These are phyloP conservation scores for Lethenteron camtschaticum DNA, from an alignment of 2,113 vertebrate species.

Conservation along the genomic window DNA sequence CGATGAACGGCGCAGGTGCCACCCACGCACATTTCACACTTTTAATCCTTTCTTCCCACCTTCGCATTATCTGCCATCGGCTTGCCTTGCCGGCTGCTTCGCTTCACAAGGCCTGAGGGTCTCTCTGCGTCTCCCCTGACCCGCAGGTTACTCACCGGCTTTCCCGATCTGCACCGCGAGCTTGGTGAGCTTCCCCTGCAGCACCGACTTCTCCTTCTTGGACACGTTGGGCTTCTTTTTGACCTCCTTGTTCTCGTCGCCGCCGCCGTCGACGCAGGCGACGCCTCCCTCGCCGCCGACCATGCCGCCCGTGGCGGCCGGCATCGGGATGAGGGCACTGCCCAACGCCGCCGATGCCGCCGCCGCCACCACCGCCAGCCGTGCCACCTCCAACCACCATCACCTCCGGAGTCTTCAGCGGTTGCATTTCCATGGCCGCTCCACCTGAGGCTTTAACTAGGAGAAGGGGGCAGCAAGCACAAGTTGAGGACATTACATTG, in stretches of 20 bases:
- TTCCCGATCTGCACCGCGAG: slow-evolving; percentile 95
- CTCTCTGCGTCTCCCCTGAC: too few relatives aligned
- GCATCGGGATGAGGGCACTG: too few relatives aligned
- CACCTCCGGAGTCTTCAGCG: slow-evolving; percentile 43
- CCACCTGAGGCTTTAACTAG: slow-evolving; percentile 92
- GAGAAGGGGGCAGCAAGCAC: not conserved
- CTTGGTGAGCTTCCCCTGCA: slow-evolving; percentile 93
- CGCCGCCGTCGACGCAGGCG: slow-evolving; percentile 40
- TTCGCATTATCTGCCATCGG: too few relatives aligned
- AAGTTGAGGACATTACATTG: slow-evolving; percentile 26
- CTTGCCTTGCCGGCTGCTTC: too few relatives aligned
- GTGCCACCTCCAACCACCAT: too few relatives aligned
- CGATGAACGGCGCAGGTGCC: too few relatives aligned
- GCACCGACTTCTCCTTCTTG: slow-evolving; percentile 96
- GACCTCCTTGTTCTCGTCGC: slow-evolving; percentile 51
- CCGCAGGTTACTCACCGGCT: slow-evolving; percentile 38
- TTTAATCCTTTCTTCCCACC: too few relatives aligned
- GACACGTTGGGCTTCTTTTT: slow-evolving; percentile 72
- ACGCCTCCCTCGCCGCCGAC: not conserved
- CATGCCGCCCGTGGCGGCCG: too few relatives aligned
- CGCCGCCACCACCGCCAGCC: too few relatives aligned
- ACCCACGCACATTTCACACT: too few relatives aligned
- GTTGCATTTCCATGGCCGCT: slow-evolving; percentile 98
- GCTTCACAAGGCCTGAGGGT: too few relatives aligned
- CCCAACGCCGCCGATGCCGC: too few relatives aligned